phyloP scores from a whole-genome alignment of 2,888 invertebrate species.

The Ptychoptera albimana region DNA sequence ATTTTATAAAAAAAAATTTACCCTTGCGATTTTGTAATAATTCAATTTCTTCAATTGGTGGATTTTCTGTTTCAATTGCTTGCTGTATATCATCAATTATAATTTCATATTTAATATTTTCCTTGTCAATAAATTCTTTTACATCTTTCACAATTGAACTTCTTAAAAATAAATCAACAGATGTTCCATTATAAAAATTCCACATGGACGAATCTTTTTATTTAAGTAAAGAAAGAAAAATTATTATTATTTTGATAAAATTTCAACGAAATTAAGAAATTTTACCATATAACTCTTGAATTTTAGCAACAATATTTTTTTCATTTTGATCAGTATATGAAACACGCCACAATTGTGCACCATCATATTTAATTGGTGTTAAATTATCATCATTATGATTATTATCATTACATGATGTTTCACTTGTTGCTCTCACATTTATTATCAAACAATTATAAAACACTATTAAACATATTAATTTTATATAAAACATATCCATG shows the following conservation, averaged over 20 bases:
- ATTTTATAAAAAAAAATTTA: conserved; percentile 26
- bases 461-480: no score
- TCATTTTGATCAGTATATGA: conserved; percentile 35
- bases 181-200: conserved; percentile 23
- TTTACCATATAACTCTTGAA: conserved; percentile 42
- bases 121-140: conserved; percentile 40
- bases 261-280: not conserved
- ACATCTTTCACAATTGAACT: conserved; percentile 46
- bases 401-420: not conserved
- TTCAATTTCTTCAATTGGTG: conserved; percentile 48
- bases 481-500: no score
- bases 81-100: conserved; percentile 62
- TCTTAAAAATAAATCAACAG: conserved; percentile 56
- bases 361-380: conserved; percentile 44
- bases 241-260: conserved; percentile 6
- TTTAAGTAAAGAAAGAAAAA: conserved; percentile 9
- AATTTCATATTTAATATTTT: conserved; percentile 49
- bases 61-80: conserved; percentile 67
- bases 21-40: conserved; percentile 52
- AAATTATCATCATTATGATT: conserved; percentile 3
- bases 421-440: not conserved
- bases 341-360: conserved; percentile 64
- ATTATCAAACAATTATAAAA: no score
- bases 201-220: conserved; percentile 25
- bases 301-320: conserved; percentile 33